These are phyloP conservation scores for Neomorphus geoffroyi DNA, from an alignment of 2,797 vertebrate genomes.

Conservation along the genomic window DNA sequence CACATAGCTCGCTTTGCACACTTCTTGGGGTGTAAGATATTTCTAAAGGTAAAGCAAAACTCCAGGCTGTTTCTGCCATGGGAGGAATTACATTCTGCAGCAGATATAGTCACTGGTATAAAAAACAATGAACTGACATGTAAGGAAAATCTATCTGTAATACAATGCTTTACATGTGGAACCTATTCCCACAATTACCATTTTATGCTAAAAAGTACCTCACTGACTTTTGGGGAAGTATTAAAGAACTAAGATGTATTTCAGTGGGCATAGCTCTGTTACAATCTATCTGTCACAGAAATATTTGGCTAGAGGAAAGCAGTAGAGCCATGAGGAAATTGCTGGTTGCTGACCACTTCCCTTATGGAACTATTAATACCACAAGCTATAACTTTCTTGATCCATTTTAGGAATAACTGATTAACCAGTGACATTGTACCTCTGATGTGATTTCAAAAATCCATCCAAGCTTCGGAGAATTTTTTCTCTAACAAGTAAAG, in stretches of 20 bases:
- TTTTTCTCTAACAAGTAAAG: neutral
- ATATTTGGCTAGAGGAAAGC: neutral
- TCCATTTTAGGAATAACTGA: neutral
- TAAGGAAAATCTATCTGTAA: neutral
- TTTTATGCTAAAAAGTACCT: neutral
- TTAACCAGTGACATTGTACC: neutral
- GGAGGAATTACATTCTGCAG: neutral
- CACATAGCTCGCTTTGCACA: neutral
- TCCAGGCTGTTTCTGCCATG: neutral
- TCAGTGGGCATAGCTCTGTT: neutral
- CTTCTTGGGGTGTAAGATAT: rapidly evolving
- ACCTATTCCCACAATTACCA: neutral
- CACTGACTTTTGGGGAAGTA: neutral
- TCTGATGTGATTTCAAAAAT: neutral
- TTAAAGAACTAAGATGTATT: neutral
- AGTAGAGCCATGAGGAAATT: neutral
- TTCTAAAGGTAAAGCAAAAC: neutral
- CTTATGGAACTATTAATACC: neutral
- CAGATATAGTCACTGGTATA: neutral
- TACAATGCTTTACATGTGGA: neutral
- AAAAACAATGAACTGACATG: neutral
- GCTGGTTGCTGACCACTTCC: neutral
- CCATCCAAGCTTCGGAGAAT: neutral
- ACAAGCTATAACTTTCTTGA: neutral
- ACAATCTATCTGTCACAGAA: neutral